Base-by-base conservation (phyloP, 2,797 vertebrate species). In the Odontamblyopus lacepedii region DNA sequence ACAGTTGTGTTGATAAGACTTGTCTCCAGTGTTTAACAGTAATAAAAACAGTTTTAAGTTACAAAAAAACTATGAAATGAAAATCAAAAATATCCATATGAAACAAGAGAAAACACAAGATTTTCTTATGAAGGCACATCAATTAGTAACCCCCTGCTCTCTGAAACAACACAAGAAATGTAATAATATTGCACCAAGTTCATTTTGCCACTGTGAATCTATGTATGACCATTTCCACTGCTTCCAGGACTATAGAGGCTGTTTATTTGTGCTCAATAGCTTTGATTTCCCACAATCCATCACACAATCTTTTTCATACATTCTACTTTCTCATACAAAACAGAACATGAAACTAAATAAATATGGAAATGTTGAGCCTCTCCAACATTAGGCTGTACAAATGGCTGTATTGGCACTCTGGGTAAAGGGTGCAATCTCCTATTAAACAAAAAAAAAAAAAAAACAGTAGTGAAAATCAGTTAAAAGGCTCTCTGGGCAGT, bases 71-170 rank as follows among this genome's bases (percentile, higher is more conserved):
- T 23, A 55, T 73, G 60, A 82, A 78, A 79, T 65, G 53, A 87
- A 83, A 85, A 82, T 71, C 27, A 48, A 27, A 9, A 19, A 29
- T 48, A 79, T 41, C 64, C 53, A 71, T 70, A 85, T 76, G 23
- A 64, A 64, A 71, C 75, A 79, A 87, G 80, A 88, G 55, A 67
- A 19, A 85, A 80, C 38, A 62, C 80, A 55, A 79, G 80, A 84
- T 85, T 90, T 90, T 91, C 73, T 74, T 87, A 72, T 83, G 89
- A 94, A 94, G 93, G 93, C 94, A 94, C 92, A 86, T 89, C 82
- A 79, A 89, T 87, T 80, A 80, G 78, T 83, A 80, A 85, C 75
- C 76, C 70, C 57, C 71, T 63, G 64, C 75, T 80, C 83, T 80
- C 79, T 78, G 50, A 84, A 85, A 84, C 74, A 74, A 68, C n/a